Conservation (phyloP, 2,797 vertebrate genomes). For the Chrysolophus pictus region DNA sequence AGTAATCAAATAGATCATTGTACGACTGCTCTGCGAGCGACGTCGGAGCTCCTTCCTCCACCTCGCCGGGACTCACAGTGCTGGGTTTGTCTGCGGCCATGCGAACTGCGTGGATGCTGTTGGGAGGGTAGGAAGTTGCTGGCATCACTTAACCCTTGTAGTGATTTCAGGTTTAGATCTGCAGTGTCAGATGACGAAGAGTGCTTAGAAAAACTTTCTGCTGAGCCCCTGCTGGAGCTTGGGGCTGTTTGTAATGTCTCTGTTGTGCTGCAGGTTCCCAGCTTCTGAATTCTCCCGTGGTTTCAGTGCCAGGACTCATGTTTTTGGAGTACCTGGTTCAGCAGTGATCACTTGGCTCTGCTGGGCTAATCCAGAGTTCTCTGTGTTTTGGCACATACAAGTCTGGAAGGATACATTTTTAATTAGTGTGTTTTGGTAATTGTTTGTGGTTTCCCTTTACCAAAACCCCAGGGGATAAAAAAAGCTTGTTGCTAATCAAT, state of each 20-base stretch:
- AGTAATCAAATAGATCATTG: constrained; percentile 71
- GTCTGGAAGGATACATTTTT: constrained; percentile 28
- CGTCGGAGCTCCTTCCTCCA: constrained; percentile 59
- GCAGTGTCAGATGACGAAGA: background rate
- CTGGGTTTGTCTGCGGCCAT: constrained; percentile 58
- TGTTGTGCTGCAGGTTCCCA: background rate
- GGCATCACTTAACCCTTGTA: constrained; percentile 49
- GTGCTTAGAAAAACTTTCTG: background rate
- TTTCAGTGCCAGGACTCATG: background rate
- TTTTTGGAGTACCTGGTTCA: background rate
- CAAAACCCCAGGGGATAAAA: background rate
- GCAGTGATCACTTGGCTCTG: accelerated
- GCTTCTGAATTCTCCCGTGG: background rate
- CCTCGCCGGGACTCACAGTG: constrained; percentile 40
- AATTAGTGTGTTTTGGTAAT: constrained; percentile 45
- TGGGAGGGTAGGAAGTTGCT: constrained; percentile 27
- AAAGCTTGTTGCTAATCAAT: constrained; percentile 1
- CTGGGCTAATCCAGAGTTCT: background rate
- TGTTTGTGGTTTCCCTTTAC: constrained; percentile 40
- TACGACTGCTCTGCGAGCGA: constrained; percentile 41
- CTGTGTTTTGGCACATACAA: background rate
- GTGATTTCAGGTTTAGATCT: background rate
- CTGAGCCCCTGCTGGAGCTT: background rate
- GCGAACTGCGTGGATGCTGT: background rate
- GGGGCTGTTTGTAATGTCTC: background rate